Percentiles rank a stretch among this genome's conserved stretches.
phyloP scores from a whole-genome alignment of 2,113 vertebrate genomes.

The Sceloporus tristichus region DNA sequence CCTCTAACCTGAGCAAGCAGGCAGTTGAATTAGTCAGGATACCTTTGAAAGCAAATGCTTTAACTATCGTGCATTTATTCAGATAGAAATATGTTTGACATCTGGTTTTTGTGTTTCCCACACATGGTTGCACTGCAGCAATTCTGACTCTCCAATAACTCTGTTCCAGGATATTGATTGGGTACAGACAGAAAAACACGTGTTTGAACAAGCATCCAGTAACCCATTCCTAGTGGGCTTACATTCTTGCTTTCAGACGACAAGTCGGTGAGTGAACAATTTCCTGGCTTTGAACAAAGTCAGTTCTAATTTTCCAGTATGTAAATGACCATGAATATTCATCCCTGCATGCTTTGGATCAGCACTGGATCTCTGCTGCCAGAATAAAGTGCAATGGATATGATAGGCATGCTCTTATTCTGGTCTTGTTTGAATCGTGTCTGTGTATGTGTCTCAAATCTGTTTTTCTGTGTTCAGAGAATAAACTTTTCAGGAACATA shows the following conservation, averaged over 20 bases:
- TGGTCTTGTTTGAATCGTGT: too few species aligned
- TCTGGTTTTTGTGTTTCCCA: slow-evolving; percentile 34
- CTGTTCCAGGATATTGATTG: slow-evolving; percentile 96
- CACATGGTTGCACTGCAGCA: slow-evolving; percentile 37
- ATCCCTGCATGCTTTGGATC: not conserved
- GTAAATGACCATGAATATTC: not conserved
- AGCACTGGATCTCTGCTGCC: not conserved
- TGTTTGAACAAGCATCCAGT: slow-evolving; percentile 97
- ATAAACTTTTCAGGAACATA: too few species aligned
- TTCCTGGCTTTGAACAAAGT: not conserved
- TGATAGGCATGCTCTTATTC: too few species aligned
- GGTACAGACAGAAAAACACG: slow-evolving; percentile 99
- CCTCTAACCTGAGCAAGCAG: too few species aligned
- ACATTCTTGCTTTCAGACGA: slow-evolving; percentile 98
- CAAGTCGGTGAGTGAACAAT: slow-evolving; percentile 91
- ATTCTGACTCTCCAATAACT: slow-evolving; percentile 62
- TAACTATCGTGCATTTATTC: not conserved
- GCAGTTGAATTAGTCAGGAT: too few species aligned
- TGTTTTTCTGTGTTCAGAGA: too few species aligned
- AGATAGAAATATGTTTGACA: slow-evolving; percentile 6
- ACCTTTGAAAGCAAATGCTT: not conserved
- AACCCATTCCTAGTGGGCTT: slow-evolving; percentile 97
- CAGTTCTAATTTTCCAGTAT: not conserved
- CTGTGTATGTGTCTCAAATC: too few species aligned
- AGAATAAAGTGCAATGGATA: not conserved